Evolutionary conservation across 2,113 vertebrate species (phyloP).

Genomic region (Melanostigma gelatinosum): DNA sequence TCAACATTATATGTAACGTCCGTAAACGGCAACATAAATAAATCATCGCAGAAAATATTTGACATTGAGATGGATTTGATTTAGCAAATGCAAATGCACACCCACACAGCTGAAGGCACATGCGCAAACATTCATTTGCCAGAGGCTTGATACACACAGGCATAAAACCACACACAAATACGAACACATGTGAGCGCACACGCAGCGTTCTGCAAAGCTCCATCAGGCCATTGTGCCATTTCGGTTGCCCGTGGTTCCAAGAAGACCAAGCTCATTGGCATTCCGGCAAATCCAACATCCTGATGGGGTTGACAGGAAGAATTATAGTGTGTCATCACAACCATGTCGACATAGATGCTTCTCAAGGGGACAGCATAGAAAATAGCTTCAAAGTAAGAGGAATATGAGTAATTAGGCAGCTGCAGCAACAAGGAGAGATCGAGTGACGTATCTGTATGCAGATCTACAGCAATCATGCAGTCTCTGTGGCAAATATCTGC

Average conservation of each 20-base stretch:
- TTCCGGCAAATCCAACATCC: conserved; percentile 71
- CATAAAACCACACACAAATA: conserved; percentile 23
- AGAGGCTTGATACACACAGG: conserved; percentile 21
- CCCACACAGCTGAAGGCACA: conserved; percentile 36
- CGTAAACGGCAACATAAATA: conserved; percentile 43
- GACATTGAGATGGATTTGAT: conserved; percentile 58
- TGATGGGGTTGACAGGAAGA: conserved; percentile 74
- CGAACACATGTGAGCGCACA: conserved; percentile 1
- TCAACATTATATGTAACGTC: conserved; percentile 23
- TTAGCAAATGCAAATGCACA: conserved; percentile 40
- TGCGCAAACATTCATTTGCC: conserved; percentile 19
- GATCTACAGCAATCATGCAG: not conserved
- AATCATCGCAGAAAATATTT: conserved; percentile 45
- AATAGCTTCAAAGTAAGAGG: conserved; percentile 47
- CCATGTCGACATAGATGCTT: conserved; percentile 53
- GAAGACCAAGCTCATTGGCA: conserved; percentile 77
- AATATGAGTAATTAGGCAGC: conserved; percentile 52
- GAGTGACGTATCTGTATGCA: conserved; percentile 11
- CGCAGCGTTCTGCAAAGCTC: conserved; percentile 30
- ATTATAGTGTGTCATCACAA: conserved; percentile 70
- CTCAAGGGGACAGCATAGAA: conserved; percentile 42
- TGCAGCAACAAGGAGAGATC: conserved; percentile 8
- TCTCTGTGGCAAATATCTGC: not conserved
- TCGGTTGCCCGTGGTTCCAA: conserved; percentile 63
- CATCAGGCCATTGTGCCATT: conserved; percentile 60